A percentile compares a stretch with the other conserved stretches of the same genome.
phyloP scores from a whole-genome alignment of 2,113 vertebrate genomes.

The mouse (Mus musculus) region DNA sequence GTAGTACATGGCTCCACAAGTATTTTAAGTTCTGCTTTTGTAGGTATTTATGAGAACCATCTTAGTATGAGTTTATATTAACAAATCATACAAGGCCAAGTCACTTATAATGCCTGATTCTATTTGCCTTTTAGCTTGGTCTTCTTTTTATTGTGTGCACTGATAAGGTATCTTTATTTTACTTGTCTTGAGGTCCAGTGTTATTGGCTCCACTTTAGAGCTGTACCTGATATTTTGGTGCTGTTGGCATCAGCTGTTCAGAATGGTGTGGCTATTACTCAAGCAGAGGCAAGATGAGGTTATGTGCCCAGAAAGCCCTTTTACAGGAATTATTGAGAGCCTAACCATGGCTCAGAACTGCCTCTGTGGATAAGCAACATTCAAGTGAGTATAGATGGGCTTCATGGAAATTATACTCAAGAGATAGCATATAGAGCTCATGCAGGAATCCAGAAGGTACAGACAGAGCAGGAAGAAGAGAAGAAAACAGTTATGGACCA shows the following conservation, averaged over 20 bases:
- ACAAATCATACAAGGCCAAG: not conserved
- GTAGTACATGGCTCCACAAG: too few species aligned
- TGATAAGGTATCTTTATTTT: not conserved
- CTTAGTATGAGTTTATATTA: not conserved
- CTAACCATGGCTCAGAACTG: rapidly evolving
- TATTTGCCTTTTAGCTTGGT: not conserved
- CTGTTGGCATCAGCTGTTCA: not conserved
- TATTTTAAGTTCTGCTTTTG: not conserved
- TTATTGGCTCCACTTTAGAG: not conserved
- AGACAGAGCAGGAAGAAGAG: not conserved
- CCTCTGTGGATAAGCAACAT: not conserved
- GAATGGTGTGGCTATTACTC: too few species aligned
- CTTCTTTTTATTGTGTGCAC: not conserved
- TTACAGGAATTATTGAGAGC: not conserved
- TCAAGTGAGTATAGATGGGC: too few species aligned
- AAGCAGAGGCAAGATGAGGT: not conserved
- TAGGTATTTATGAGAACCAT: not conserved
- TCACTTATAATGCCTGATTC: not conserved
- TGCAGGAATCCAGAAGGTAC: rapidly evolving
- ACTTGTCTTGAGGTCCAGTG: not conserved
- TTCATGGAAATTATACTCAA: not conserved
- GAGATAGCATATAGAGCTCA: not conserved
- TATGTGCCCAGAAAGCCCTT: not conserved
- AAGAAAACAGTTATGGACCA: not conserved
- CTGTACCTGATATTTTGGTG: not conserved